phyloP scores from a whole-genome alignment of 2,888 invertebrate species.

The Nasonia oneida region DNA sequence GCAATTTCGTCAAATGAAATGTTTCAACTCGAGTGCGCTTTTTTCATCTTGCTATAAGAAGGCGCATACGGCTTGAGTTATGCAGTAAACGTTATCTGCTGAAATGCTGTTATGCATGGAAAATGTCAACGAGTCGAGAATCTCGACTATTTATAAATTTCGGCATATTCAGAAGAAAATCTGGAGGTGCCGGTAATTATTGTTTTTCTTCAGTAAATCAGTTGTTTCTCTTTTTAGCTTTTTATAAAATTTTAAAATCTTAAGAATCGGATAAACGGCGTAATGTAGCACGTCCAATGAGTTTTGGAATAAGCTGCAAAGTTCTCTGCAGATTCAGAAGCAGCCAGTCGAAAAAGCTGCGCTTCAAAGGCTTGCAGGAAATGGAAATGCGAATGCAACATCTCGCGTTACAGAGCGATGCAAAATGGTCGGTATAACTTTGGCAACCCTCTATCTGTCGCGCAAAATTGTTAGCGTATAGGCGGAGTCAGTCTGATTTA shows the following conservation, averaged over 20 bases:
- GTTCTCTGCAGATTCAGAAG: background rate
- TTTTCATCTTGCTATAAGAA: background rate
- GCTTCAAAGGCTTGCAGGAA: background rate
- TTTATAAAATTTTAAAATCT: too few species aligned
- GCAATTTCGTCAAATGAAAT: conserved; percentile 23
- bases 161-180: too few species aligned
- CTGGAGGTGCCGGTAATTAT: too few species aligned
- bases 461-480: conserved; percentile 41
- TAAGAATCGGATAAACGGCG: background rate
- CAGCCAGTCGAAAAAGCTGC: conserved; percentile 1
- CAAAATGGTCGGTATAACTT: conserved; percentile 13
- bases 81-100: background rate
- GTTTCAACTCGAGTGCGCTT: background rate
- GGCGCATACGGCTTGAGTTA: background rate
- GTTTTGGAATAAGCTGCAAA: background rate
- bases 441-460: background rate
- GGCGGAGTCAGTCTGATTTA: conserved; percentile 17
- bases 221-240: too few species aligned
- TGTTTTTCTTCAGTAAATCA: too few species aligned
- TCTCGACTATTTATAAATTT: too few species aligned
- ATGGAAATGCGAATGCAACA: background rate
- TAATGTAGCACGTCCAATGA: background rate
- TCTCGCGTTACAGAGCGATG: background rate
- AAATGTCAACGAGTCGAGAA: too few species aligned
- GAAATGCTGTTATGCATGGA: background rate